Evolutionary conservation across 2,797 vertebrate species (phyloP).

Genomic region (Anabas testudineus): DNA sequence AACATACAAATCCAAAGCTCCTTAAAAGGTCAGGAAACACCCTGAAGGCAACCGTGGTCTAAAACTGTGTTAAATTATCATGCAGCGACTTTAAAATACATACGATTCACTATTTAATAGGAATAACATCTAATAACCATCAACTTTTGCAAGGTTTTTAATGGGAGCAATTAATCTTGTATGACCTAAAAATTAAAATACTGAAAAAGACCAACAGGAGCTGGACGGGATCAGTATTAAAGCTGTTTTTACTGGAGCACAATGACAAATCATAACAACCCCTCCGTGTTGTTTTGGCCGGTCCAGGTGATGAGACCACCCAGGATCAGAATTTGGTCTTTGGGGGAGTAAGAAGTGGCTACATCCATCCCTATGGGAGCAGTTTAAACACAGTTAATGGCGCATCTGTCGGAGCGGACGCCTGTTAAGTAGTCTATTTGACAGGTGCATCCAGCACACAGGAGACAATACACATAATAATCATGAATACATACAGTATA

Average conservation of each 20-base stretch:
- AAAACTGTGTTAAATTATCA: not conserved
- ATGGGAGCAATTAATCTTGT: not conserved
- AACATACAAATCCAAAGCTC: not conserved
- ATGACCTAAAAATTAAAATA: not conserved
- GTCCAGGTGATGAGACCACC: conserved; percentile 51
- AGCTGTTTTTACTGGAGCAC: conserved; percentile 13
- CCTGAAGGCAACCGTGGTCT: too few relatives aligned
- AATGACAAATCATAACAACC: not conserved
- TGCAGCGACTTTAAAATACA: not conserved
- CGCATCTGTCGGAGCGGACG: not conserved
- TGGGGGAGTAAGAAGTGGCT: not conserved
- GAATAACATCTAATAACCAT: not conserved
- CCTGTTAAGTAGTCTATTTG: conserved; percentile 19
- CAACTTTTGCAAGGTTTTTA: not conserved
- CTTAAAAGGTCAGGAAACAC: conserved; percentile 8
- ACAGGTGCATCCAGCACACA: conserved; percentile 31
- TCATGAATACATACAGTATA: conserved; percentile 9
- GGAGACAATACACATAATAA: not conserved
- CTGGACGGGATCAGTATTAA: not conserved
- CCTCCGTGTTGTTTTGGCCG: not conserved
- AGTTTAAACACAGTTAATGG: conserved; percentile 9
- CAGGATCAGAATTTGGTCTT: conserved; percentile 26
- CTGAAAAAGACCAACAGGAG: not conserved
- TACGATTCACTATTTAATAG: not conserved
- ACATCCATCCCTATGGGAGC: conserved; percentile 7